Percentiles rank a stretch among this genome's conserved stretches.
These are phyloP conservation scores for Gonatopus flavifemur DNA, from an alignment of 1,140 invertebrate species.

Conservation along the genomic window DNA sequence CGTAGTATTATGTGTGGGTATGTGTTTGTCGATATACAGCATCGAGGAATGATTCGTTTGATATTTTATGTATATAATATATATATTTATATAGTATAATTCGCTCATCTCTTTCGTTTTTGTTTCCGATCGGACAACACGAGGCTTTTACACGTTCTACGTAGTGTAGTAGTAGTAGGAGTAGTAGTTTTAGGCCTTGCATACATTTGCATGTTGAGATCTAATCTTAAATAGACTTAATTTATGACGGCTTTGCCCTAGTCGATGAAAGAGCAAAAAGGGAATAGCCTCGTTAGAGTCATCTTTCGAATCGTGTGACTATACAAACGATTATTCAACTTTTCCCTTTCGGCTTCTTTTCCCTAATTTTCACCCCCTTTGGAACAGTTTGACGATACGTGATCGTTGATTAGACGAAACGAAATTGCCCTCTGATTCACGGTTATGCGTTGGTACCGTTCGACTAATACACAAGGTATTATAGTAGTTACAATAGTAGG, in stretches of 20 bases:
- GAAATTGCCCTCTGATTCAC: constrained; percentile 23
- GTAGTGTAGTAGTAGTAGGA: constrained; percentile 16
- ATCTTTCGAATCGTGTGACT: constrained; percentile 12
- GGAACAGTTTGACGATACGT: constrained; percentile 29
- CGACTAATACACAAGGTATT: too few relatives aligned
- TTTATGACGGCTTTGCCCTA: constrained; percentile 26
- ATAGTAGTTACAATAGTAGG: too few relatives aligned
- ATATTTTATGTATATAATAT: constrained; percentile 43
- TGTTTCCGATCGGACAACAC: constrained; percentile 38
- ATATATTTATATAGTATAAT: constrained; percentile 27
- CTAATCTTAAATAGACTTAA: constrained; percentile 43
- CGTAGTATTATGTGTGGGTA: too few relatives aligned
- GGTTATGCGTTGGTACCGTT: constrained; percentile 13
- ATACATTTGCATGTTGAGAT: constrained; percentile 46
- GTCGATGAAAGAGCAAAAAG: constrained; percentile 32
- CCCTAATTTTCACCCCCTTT: background rate
- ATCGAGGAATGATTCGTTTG: constrained; percentile 56
- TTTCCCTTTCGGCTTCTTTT: constrained; percentile 29
- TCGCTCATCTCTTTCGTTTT: constrained; percentile 30
- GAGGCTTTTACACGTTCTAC: constrained; percentile 35
- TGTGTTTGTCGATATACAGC: constrained; percentile 52
- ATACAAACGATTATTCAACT: constrained; percentile 15
- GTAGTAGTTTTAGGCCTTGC: constrained; percentile 48
- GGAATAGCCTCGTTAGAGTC: constrained; percentile 21
- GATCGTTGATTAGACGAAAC: constrained; percentile 31